Base-by-base conservation (phyloP, 2,797 vertebrate genomes). In the Paedocypris micromegethes region DNA sequence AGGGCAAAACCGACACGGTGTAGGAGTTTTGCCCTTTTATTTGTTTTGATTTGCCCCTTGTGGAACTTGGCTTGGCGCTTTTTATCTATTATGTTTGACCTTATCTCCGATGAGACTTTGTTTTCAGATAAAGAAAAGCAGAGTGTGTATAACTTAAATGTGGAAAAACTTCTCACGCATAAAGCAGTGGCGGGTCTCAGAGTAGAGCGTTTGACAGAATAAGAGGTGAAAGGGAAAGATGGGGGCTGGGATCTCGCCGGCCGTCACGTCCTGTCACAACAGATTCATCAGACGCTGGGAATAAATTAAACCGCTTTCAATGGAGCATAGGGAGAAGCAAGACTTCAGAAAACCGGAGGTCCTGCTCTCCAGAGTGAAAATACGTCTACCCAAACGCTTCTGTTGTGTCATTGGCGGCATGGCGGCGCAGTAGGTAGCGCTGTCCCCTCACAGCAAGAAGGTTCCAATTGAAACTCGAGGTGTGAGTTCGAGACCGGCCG, bases 201-300 rank as follows among this genome's bases (percentile, higher is more conserved):
- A 74, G 77, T 78, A 82, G 74, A 76, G 81, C 83, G 80, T 81
- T 85, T 88, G 85, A 83, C 74, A 63, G 63, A 72, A 72, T 60
- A 69, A 70, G 44, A 72, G 61, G 58, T 52, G 79, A 84, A 81
- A 73, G 70, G 59, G 54, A 67, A 71, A 42, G 73, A 67, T 63
- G 65, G 71, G 75, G 82, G 73, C 76, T 72, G 71, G 78, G 76
- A 84, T 85, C 87, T 89, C 86, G 87, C 84, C 75, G 53, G 79
- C 87, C 87, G 88, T 88, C 88, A 85, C 83, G 8, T 76, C 83
- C 84, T 88, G 87, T 88, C 88, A 88, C 86, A 85, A 86, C 79
- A 85, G 80, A 89, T 88, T 87, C 86, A 87, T 89, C 88, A 88
- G 75, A 69, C 2, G 46, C 82, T 79, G 76, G 59, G 83, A 87